Percentiles rank a stretch among this genome's conserved stretches.
phyloP scores from a whole-genome alignment of 2,113 vertebrate species.

The Lepus americanus region DNA sequence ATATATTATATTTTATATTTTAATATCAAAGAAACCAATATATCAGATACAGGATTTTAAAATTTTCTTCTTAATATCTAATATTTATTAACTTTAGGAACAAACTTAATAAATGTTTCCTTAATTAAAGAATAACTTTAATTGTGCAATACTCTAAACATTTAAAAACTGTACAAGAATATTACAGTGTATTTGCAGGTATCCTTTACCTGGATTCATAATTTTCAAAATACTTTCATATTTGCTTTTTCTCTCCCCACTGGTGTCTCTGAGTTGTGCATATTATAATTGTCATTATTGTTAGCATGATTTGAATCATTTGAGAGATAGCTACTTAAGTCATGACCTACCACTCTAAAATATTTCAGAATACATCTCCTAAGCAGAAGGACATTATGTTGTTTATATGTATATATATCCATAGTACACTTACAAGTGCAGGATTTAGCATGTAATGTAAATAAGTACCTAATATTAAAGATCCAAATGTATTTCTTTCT shows the following conservation, averaged over 20 bases:
- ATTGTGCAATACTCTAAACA: background rate
- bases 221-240: background rate
- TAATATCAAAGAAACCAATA: background rate
- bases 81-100: background rate
- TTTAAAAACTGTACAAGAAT: background rate
- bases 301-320: background rate
- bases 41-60: background rate
- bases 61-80: background rate
- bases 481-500: background rate
- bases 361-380: background rate
- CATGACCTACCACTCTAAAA: background rate
- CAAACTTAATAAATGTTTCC: background rate
- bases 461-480: background rate
- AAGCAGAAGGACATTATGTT: background rate
- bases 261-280: background rate
- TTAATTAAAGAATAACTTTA: background rate
- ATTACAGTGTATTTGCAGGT: background rate
- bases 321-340: background rate
- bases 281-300: background rate
- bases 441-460: background rate
- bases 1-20: background rate
- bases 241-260: background rate
- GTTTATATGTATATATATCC: background rate
- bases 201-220: background rate
- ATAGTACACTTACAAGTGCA: background rate